These are phyloP conservation scores for Mycetomoellerius zeteki DNA, from an alignment of 1,140 invertebrate species.

Conservation along the genomic window DNA sequence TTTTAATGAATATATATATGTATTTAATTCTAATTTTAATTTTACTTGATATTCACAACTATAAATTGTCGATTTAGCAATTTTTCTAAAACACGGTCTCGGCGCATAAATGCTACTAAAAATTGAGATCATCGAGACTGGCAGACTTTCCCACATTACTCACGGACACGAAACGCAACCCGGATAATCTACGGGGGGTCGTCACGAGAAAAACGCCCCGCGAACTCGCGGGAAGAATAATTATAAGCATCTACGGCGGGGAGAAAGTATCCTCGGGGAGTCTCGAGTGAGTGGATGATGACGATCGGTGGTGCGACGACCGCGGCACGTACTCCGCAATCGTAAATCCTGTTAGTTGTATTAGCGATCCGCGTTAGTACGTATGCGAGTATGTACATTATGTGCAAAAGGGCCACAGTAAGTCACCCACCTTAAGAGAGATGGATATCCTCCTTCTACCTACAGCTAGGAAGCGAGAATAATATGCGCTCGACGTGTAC, in stretches of 20 bases:
- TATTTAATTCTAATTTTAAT: too few relatives aligned
- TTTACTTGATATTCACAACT: background rate
- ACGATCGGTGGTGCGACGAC: constrained; percentile 52
- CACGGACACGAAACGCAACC: constrained; percentile 8
- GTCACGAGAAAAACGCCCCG: constrained; percentile 32
- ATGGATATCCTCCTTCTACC: constrained; percentile 14
- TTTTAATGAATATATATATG: too few relatives aligned
- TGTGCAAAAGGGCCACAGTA: constrained; percentile 56
- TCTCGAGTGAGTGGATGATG: constrained; percentile 37
- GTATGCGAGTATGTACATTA: constrained; percentile 61
- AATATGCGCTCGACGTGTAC: constrained; percentile 33
- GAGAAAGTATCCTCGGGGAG: constrained; percentile 39
- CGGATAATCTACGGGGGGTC: constrained; percentile 38
- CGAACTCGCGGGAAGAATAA: constrained; percentile 45
- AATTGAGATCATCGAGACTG: background rate
- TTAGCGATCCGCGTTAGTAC: constrained; percentile 39
- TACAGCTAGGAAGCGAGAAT: constrained; percentile 54
- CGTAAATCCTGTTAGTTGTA: constrained; percentile 68
- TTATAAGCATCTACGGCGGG: constrained; percentile 27
- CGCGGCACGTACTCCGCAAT: constrained; percentile 39
- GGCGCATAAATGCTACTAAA: background rate
- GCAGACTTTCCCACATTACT: constrained; percentile 39
- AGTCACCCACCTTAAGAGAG: constrained; percentile 59
- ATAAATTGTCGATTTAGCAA: background rate
- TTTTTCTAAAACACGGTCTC: background rate